These are phyloP conservation scores for Silurus lanzhouensis DNA, from an alignment of 2,797 vertebrate genomes.

Conservation along the genomic window DNA sequence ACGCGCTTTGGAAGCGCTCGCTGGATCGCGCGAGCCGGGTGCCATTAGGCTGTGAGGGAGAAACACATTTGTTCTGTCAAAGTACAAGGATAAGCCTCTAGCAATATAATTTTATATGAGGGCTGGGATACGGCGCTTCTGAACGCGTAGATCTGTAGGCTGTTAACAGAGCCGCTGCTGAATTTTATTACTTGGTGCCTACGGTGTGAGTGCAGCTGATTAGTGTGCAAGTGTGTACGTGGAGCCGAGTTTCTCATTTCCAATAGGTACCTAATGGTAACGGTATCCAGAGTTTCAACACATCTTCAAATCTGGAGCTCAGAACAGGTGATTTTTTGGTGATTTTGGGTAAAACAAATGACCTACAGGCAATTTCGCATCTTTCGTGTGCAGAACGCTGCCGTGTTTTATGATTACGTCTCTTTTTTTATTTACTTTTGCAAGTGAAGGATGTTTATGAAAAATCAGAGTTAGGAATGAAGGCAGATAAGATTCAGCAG, in stretches of 20 bases:
- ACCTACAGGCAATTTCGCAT: neutral
- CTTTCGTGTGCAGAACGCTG: neutral
- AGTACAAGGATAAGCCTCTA: neutral
- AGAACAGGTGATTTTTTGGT: neutral
- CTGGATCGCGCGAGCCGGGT: neutral
- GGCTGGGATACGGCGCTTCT: neutral
- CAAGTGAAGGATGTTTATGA: neutral
- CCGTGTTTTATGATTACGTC: neutral
- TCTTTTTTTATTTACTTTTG: neutral
- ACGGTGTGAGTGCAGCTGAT: neutral
- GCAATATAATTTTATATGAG: neutral
- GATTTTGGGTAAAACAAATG: neutral
- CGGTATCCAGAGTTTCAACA: neutral
- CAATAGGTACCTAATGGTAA: neutral
- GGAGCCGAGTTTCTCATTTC: neutral
- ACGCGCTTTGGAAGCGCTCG: neutral
- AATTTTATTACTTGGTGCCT: neutral
- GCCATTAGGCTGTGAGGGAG: neutral
- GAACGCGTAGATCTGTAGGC: neutral
- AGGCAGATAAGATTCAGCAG: neutral
- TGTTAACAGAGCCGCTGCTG: neutral
- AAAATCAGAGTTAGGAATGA: neutral
- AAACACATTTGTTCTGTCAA: slow-evolving; percentile 1
- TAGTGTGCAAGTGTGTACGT: neutral
- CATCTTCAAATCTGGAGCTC: neutral